Evolutionary conservation across 2,888 invertebrate species (phyloP), one percentile per base, ranked within the genome.

Genomic region (Elgonia sp.): DNA sequence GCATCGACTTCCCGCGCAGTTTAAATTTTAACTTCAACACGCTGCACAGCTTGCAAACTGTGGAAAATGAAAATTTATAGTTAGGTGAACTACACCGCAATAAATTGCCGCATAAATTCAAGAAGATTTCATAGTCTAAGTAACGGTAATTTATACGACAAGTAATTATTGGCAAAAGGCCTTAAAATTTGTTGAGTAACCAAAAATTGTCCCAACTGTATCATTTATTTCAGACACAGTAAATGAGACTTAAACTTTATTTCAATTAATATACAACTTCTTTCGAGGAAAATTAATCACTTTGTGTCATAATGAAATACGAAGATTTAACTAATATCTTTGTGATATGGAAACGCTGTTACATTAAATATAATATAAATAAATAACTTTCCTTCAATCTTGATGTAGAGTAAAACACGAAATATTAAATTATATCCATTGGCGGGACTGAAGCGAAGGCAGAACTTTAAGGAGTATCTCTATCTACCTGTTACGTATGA

Each of bases 401-500:
- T 73, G 39, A 79, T 72, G 37, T 72, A 67, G 55, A 84, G 20
- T 72, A 60, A 20, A 65, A 79, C 12, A 21, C 21, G 55, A 85
- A 40, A 37, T n/a, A 10, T 79, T 67, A 79, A 79, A 65, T 79
- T 73, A 46, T 72, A 77, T 40, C 57, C 42, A 72, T 79, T 67
- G 63, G 69, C 75, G 42, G 37, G 40, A 57, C 60, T 69, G 62
- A 18, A 75, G 60, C 42, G 5, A 55, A 65, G 50, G 42, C 57
- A 65, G 10, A 37, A 85, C 75, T 80, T 80, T 80, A 85, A 73
- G 67, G 21, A 80, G 69, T 55, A 40, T 65, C 67, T 72, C 53
- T 57, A 60, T 87, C 84, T 85, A 89, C 89, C 87, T 89, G 88
- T 89, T 87, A 88, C 88, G 77, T 80, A 70, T 72, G 75, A 80